phyloP scores from a whole-genome alignment of 1,140 invertebrate genomes.

The Muscidifurax raptorellus region DNA sequence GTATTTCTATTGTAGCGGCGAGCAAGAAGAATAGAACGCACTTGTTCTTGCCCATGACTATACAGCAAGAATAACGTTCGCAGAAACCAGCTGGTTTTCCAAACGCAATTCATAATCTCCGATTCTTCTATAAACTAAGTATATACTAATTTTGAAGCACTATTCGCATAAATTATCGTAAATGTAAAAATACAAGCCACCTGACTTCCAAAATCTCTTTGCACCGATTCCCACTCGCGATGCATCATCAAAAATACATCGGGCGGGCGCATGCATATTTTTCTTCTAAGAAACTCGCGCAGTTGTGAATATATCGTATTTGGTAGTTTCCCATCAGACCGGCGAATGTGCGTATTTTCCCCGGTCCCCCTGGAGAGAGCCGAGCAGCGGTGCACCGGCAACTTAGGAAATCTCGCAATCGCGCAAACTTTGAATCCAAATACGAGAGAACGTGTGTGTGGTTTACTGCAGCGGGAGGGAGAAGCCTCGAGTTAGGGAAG shows the following conservation, averaged over 20 bases:
- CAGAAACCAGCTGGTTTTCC: background rate
- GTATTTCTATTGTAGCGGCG: background rate
- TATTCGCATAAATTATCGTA: no score
- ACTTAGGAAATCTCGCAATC: slow-evolving; percentile 53
- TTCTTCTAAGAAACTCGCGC: slow-evolving; percentile 5
- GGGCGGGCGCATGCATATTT: background rate
- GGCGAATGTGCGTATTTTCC: background rate
- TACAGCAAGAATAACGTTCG: background rate
- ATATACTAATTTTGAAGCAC: no score
- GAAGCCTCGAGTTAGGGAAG: background rate
- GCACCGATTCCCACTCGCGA: background rate
- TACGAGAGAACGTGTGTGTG: background rate
- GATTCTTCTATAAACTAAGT: no score
- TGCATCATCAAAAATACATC: slow-evolving; percentile 2
- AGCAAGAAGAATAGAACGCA: background rate
- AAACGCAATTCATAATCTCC: no score
- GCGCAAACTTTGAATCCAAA: slow-evolving; percentile 57
- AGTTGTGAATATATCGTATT: slow-evolving; percentile 33
- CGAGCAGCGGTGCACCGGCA: background rate
- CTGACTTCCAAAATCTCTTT: background rate
- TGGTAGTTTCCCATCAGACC: no score
- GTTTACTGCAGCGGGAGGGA: background rate
- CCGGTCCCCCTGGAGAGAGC: background rate
- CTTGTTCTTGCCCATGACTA: background rate
- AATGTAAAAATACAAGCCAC: no score